Percentiles rank a stretch among this genome's conserved stretches.
Conservation (phyloP, 2,797 vertebrate species). For the Cyprinella venusta region DNA sequence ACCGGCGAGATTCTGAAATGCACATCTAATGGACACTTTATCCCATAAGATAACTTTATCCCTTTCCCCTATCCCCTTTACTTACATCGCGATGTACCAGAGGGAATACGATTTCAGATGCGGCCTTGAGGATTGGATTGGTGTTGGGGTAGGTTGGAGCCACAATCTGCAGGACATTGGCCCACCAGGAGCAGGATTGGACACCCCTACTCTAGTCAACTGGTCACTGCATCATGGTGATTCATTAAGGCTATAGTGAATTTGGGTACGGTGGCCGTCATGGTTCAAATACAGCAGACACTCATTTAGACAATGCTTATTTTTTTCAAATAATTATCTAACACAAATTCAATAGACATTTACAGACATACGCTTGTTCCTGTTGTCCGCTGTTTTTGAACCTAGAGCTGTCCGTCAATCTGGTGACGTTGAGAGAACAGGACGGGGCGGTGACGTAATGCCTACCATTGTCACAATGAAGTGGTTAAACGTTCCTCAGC, state of each 20-base stretch:
- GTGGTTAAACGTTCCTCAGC: conserved; percentile 1
- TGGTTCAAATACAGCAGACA: conserved; percentile 66
- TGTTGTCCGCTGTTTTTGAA: conserved; percentile 62
- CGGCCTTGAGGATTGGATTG: neutral
- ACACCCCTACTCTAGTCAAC: conserved; percentile 38
- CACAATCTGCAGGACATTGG: neutral
- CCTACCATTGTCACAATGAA: conserved; percentile 56
- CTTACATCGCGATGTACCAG: no score
- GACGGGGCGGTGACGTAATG: conserved; percentile 60
- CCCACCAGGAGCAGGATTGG: neutral
- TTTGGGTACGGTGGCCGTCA: conserved; percentile 51
- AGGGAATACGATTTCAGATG: neutral
- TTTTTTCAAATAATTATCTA: neutral
- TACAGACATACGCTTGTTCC: neutral
- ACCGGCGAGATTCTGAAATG: neutral
- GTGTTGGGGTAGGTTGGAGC: neutral
- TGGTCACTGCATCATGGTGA: conserved; percentile 61
- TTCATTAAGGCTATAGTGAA: conserved; percentile 34
- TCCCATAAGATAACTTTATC: neutral
- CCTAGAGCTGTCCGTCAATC: conserved; percentile 51
- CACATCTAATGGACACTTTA: neutral
- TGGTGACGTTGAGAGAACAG: conserved; percentile 36
- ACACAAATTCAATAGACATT: neutral
- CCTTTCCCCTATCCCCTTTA: neutral
- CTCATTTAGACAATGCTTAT: neutral